Base-by-base conservation (phyloP, 2,113 vertebrate genomes). In the Scolopax mira region DNA sequence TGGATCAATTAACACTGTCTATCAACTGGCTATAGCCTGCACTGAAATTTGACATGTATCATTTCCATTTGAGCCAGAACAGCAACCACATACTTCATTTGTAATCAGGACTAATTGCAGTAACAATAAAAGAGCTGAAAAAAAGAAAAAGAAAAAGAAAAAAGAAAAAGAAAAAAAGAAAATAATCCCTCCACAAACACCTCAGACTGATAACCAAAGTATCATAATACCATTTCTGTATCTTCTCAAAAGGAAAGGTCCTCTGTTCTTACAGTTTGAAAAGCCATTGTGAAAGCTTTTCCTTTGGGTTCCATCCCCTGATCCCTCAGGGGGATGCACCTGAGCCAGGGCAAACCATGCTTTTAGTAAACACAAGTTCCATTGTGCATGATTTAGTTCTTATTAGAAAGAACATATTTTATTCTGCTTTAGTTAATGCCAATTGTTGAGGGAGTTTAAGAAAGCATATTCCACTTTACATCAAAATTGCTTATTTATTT, bases 401-500 rank as follows among this genome's bases (percentile, higher is more conserved):
- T 37, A 37, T 27, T 49, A 77, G 6, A 85, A 82, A 73, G 3
- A 79, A 39, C 0, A 0, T 31, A 7, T 55, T 95, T 91, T 65
- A 89, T 62, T 27, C 48, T 61, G 27, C 14, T 85, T 58, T 44
- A 72, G 13, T 70, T 73, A 72, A 55, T 57, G 25, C 17, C 58
- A 90, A 5, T 13, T 42, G 15, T 25, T 67, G 24, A 42, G 24
- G 19, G 13, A 7, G 0, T 55, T 83, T 58, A 54, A 71, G 60
- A 73, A 93, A 71, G 35, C 10, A 64, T 51, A 55, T 2, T 5
- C 6, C 44, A 74, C 13, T 72, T 37, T 41, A 70, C 9, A 60
- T 35, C 31, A 64, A 83, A 91, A 64, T 51, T 70, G 15, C 31
- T 13, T 48, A 10, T 42, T 65, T 91, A 66, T 77, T 91, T 95